Percentiles rank a stretch among this genome's conserved stretches.
These are phyloP conservation scores for Pocota personata DNA, from an alignment of 2,888 invertebrate genomes.

Conservation along the genomic window DNA sequence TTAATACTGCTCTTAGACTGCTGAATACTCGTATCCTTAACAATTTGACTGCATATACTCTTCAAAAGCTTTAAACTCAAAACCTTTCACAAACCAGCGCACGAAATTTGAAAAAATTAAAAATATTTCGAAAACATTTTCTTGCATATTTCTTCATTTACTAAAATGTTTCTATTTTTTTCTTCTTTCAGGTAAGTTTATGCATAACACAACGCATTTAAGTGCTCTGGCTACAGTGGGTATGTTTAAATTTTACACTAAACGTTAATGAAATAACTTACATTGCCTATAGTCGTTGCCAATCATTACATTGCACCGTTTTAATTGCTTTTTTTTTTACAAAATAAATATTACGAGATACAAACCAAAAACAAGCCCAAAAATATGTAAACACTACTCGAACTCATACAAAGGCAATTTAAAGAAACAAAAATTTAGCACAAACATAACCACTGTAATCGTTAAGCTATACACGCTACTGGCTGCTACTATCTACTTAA, in stretches of 20 bases:
- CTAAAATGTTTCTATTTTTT: not conserved
- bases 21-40: too few species aligned
- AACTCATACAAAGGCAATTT: too few species aligned
- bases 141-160: not conserved
- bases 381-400: not conserved
- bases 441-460: not conserved
- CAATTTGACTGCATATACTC: too few species aligned
- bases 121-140: not conserved
- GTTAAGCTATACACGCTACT: not conserved
- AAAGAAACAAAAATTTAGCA: not conserved
- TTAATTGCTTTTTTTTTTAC: not conserved
- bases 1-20: too few species aligned
- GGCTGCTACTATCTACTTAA: not conserved
- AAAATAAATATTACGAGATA: not conserved
- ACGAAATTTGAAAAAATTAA: not conserved
- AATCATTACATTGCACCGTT: not conserved
- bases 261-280: too few species aligned
- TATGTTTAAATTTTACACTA: not conserved
- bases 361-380: not conserved
- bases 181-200: slow-evolving; percentile 6
- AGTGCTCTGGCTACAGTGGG: not conserved
- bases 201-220: not conserved
- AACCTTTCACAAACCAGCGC: too few species aligned
- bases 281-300: too few species aligned
- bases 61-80: too few species aligned